Evolutionary conservation across 2,888 invertebrate genomes (phyloP).

Genomic region (Beris chalybata): DNA sequence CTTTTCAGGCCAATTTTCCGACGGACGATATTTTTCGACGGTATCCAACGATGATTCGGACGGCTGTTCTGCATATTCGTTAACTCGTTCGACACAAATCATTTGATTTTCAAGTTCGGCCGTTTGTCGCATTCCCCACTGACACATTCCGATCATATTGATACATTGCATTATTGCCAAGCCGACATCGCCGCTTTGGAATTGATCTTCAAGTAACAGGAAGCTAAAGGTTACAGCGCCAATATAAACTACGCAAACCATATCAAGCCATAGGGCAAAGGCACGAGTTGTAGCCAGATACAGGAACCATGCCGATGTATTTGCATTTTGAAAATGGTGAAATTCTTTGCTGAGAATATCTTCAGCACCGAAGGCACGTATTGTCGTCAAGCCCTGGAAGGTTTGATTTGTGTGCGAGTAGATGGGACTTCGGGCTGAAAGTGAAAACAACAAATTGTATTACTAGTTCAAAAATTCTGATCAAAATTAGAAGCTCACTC

Average conservation of each 20-base stretch:
- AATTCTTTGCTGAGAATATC: constrained; percentile 65
- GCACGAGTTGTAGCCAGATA: constrained; percentile 88
- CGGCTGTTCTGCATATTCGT: constrained; percentile 76
- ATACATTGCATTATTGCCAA: constrained; percentile 73
- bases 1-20: constrained; percentile 63
- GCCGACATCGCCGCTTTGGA: constrained; percentile 66
- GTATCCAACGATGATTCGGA: constrained; percentile 63
- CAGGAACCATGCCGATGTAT: constrained; percentile 75
- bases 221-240: constrained; percentile 83
- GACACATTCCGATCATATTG: constrained; percentile 72
- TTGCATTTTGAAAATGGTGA: constrained; percentile 65
- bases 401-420: constrained; percentile 75
- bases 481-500: constrained; percentile 46
- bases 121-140: constrained; percentile 84
- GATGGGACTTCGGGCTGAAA: constrained; percentile 74
- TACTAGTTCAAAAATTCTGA: neutral
- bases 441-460: neutral
- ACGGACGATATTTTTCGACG: constrained; percentile 51
- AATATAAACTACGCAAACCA: constrained; percentile 85
- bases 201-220: constrained; percentile 62
- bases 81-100: constrained; percentile 82
- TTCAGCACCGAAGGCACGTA: constrained; percentile 71
- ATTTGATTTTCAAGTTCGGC: constrained; percentile 81
- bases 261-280: constrained; percentile 90
- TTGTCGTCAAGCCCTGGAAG: constrained; percentile 74